Evolutionary conservation across 2,797 vertebrate genomes (phyloP), one percentile per base, ranked within the genome.

Genomic region (Bucorvus abyssinicus): DNA sequence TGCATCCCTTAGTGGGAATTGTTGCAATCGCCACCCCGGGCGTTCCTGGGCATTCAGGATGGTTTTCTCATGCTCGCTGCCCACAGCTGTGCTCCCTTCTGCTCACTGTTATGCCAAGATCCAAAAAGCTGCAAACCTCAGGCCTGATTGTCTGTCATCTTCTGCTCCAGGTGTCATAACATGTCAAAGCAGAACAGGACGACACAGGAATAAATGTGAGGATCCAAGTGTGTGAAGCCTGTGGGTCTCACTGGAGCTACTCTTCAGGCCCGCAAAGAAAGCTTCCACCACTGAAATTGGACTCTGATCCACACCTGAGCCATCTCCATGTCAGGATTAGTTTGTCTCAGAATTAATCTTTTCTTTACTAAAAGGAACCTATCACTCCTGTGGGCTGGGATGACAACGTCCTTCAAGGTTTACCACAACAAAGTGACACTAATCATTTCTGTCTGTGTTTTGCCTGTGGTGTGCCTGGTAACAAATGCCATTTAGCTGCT

Each of bases 261-360:
- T 24, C 22, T 67, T 77, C 49, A 60, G 49, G 10, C 27, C 53
- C 84, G 17, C 32, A 87, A 56, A 68, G 49, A 84, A 60, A 76
- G 45, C 15, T 19, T 73, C 0, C 3, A 0, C 12, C 42, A 19
- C 50, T 57, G 36, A 49, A 63, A 50, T 1, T n/a, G 49, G 23
- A 69, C 38, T 42, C 63, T 50, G 45, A 53, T 36, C 19, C 42
- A 38, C 45, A 75, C 7, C 53, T 67, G 27, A 69, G 57, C 17
- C 59, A n/a, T 36, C 23, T 89, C 32, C 7, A 59, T 14, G 26
- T 34, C n/a, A n/a, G n/a, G n/a, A n/a, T n/a, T 50, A n/a, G 7
- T 73, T 73, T 70, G 34, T 23, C 21, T 73, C 14, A 74, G 36
- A 47, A 44, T 70, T 36, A 61, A 80, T 45, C 1, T 59, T 93